Base-by-base conservation (phyloP, 2,888 invertebrate genomes). In the Pandemis heparana region DNA sequence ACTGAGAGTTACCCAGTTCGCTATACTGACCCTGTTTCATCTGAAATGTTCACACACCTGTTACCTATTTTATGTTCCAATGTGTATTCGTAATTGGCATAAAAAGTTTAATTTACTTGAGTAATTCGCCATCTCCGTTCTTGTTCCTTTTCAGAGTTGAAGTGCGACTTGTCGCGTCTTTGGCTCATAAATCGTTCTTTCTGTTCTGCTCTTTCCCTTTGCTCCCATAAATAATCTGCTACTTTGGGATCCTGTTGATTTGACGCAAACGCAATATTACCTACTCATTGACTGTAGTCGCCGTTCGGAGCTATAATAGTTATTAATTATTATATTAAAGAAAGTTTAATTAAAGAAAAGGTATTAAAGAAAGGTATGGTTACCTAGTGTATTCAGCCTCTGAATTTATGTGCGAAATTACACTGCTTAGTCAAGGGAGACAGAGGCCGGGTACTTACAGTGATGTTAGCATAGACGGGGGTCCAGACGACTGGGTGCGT, bases 401-500 rank as follows among this genome's bases (percentile, higher is more conserved):
- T 32, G 23, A 32, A 32, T 32, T 32, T 32, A 32, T 32, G 23
- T 32, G 23, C 23, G 23, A 32, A 32, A 2, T 32, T 32, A 32
- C 23, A 32, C 4, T 1, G 23, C 23, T 32, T 32, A 32, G 23
- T 32, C 23, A 32, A 32, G 23, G 23, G 23, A 2, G 2, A 4
- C 23, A 32, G 1, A 2, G 23, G 12, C 43, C 43, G 12, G 12
- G 12, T 10, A 79, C 95, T 94, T 92, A 97, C 97, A 80, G 98
- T 97, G 70, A 98, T 96, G 88, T 99, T 99, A 18, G 98, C 98
- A 88, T 99, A 99, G 16, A 99, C 98, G 10, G 99, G 98, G 0
- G 99, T 99, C 99, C 99, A 99, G 8, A 98, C 97, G n/a, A 98
- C 97, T 7, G 98, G 98, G 89, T 98, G 98, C 79, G 97, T 96